These are phyloP conservation scores for Prorops nasuta DNA, from an alignment of 1,140 invertebrate genomes.

Conservation along the genomic window DNA sequence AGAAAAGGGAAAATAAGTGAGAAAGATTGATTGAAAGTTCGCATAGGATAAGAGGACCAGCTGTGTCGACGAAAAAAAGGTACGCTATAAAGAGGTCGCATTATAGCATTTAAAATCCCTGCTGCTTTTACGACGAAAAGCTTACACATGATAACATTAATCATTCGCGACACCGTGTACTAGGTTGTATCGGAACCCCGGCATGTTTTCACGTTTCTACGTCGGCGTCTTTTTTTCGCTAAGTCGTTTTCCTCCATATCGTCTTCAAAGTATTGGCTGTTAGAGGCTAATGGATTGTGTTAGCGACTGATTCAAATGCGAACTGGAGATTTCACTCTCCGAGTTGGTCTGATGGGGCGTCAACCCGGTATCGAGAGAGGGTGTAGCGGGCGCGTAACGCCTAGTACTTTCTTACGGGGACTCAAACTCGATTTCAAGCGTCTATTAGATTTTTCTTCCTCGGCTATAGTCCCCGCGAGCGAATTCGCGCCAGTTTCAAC, in stretches of 20 bases:
- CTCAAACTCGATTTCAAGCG: conserved; percentile 47
- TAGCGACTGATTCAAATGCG: conserved; percentile 55
- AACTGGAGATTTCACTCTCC: conserved; percentile 54
- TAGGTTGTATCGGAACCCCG: conserved; percentile 6
- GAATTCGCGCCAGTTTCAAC: conserved; percentile 17
- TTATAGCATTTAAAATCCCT: no score
- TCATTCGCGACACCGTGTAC: conserved; percentile 31
- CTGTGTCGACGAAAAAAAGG: no score
- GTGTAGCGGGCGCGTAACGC: neutral
- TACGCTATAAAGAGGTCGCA: no score
- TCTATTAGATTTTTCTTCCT: conserved; percentile 54
- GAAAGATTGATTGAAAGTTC: no score
- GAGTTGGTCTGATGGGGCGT: conserved; percentile 34
- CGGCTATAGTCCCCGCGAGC: conserved; percentile 18
- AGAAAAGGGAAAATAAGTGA: no score
- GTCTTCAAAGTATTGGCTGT: conserved; percentile 48
- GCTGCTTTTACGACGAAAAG: no score
- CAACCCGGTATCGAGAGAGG: conserved; percentile 16
- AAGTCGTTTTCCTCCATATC: conserved; percentile 27
- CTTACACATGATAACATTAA: conserved; percentile 28
- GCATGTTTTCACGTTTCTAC: conserved; percentile 18
- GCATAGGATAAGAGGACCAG: no score
- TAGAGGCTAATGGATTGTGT: conserved; percentile 55
- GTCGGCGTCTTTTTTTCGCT: conserved; percentile 11
- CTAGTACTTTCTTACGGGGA: conserved; percentile 45